Conservation (phyloP, 2,113 vertebrate genomes). For the Phrynocephalus versicolor region DNA sequence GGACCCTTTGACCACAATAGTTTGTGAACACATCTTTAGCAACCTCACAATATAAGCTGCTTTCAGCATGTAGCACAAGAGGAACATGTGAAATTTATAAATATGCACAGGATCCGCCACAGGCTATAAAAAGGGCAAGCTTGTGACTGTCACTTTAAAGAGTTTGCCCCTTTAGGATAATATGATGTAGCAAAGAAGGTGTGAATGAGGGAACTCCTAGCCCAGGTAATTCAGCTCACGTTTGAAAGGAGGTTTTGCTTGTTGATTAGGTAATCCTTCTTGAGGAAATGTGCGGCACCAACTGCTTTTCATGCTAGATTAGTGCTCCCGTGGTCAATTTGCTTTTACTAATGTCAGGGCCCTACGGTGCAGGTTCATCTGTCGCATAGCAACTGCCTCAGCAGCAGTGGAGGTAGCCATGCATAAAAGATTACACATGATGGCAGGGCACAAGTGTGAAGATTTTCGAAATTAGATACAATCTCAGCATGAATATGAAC, state of each 20-base stretch:
- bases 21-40: background rate
- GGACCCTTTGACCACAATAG: background rate
- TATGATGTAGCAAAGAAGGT: constrained; percentile 53
- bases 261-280: constrained; percentile 75
- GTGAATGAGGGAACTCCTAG: constrained; percentile 56
- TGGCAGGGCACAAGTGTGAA: constrained; percentile 82
- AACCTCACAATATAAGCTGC: background rate
- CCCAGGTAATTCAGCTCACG: constrained; percentile 69
- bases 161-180: constrained; percentile 29
- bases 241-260: constrained; percentile 71
- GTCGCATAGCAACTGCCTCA: constrained; percentile 95
- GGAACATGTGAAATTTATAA: constrained; percentile 40
- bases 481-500: constrained; percentile 83
- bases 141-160: constrained; percentile 32
- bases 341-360: constrained; percentile 99
- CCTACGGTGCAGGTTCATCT: constrained; percentile 87
- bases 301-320: constrained; percentile 96
- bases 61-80: constrained; percentile 23
- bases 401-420: constrained; percentile 90
- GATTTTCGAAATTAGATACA: constrained; percentile 88
- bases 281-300: constrained; percentile 78
- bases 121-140: constrained; percentile 26
- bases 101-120: constrained; percentile 48
- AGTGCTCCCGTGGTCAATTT: constrained; percentile 99
- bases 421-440: constrained; percentile 98